phyloP scores from a whole-genome alignment of 2,113 vertebrate species.

The Leuciscus idus region DNA sequence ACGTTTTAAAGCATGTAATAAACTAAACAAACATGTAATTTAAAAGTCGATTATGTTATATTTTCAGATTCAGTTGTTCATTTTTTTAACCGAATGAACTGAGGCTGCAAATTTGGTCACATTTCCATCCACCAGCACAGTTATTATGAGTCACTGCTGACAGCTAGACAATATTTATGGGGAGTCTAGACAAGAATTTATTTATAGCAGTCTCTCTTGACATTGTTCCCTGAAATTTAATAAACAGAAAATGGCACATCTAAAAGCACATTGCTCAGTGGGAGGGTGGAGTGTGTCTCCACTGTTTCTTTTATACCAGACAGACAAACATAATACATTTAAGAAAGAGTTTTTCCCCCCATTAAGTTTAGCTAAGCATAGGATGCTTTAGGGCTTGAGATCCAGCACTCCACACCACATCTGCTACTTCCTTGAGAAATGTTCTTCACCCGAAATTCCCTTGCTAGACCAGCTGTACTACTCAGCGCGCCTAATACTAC shows the following conservation, averaged over 20 bases:
- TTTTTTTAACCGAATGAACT: not conserved
- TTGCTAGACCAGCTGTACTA: slow-evolving; percentile 61
- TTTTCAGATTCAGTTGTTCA: not conserved
- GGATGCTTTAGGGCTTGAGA: slow-evolving; percentile 8
- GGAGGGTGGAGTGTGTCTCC: not conserved
- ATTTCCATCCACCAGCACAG: slow-evolving; percentile 44
- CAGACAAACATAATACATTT: slow-evolving; percentile 14
- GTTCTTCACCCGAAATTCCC: slow-evolving; percentile 53
- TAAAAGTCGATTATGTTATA: not conserved
- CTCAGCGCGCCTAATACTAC: slow-evolving; percentile 54
- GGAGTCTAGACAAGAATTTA: slow-evolving; percentile 41
- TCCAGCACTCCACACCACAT: slow-evolving; percentile 17
- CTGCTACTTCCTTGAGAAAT: slow-evolving; percentile 56
- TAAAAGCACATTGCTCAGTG: not conserved
- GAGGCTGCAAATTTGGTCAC: slow-evolving; percentile 17
- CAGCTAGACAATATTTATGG: slow-evolving; percentile 43
- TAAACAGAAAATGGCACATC: slow-evolving; percentile 29
- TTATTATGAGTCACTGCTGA: slow-evolving; percentile 46
- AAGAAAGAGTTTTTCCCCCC: not conserved
- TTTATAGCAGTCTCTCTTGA: slow-evolving; percentile 43
- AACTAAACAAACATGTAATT: not conserved
- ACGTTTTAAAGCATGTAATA: not conserved
- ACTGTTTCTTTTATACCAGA: not conserved
- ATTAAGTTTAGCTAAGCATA: slow-evolving; percentile 1
- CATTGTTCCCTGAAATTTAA: slow-evolving; percentile 30